Base-by-base conservation (phyloP, 1,140 invertebrate species). In the Odontomachus brunneus region DNA sequence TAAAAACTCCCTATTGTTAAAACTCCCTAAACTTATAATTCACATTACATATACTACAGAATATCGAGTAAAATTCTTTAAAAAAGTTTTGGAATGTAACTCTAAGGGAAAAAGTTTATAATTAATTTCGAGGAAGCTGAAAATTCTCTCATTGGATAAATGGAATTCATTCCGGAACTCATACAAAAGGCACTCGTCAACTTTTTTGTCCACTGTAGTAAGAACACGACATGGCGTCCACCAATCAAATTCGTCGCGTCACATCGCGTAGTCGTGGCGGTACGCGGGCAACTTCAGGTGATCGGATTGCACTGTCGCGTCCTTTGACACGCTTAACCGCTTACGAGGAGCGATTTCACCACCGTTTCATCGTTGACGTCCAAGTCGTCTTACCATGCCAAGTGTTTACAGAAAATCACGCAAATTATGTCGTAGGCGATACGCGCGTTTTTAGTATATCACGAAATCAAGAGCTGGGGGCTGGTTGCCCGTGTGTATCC, bases 271-370 rank as follows among this genome's bases (percentile, higher is more conserved):
- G 12, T 78, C 51, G 63, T 44, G 3, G 38, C 38, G 38, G 38
- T 44, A 82, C 72, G 82, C 66, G 48, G 67, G 49, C 55, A 57
- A 89, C 83, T 88, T 92, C 91, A 90, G 51, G 67, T 53, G 48
- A 74, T 78, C 69, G 84, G 82, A 87, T 84, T 81, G 82, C 86
- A 82, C 74, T 84, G 84, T 93, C 91, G 92, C 92, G 92, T 93
- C 92, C 90, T 92, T 92, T 91, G 91, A 91, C 89, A 91, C 91
- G 90, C 90, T 89, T 92, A 90, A 91, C 90, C 89, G 91, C 91
- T 90, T 88, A 89, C 74, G 72, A 88, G 80, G 44, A 87, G 76
- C 73, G 73, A 89, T 88, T 89, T 86, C 71, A 69, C 75, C 72
- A 65, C 80, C 26, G 89, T 86, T 89, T 84, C 76, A 4, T 11